Percentiles rank a stretch among this genome's conserved stretches.
Conservation (phyloP, 2,888 invertebrate species). For the Disparrhopalites patrizii region DNA sequence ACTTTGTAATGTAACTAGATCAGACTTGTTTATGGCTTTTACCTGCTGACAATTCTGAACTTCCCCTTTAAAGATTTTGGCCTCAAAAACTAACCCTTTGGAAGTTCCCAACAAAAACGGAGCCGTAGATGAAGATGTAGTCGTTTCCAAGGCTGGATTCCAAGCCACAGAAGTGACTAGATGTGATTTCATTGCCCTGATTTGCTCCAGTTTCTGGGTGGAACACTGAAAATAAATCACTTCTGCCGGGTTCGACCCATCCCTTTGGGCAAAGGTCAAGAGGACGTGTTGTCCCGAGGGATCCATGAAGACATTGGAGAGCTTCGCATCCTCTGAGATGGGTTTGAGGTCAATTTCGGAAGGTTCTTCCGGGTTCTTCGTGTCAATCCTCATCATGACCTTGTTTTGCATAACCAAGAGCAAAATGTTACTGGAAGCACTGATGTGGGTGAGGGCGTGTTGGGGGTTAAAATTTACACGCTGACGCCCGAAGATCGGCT, state of each 20-base stretch:
- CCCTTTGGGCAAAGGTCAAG: constrained; percentile 65
- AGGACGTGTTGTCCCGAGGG: constrained; percentile 81
- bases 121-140: constrained; percentile 60
- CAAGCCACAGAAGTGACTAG: constrained; percentile 88
- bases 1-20: constrained; percentile 4
- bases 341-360: constrained; percentile 55
- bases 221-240: constrained; percentile 70
- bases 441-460: constrained; percentile 72
- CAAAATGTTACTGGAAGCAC: constrained; percentile 75
- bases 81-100: constrained; percentile 84
- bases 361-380: constrained; percentile 67
- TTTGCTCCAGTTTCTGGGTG: constrained; percentile 59
- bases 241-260: constrained; percentile 61
- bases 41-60: constrained; percentile 86
- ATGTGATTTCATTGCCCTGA: constrained; percentile 60
- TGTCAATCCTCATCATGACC: constrained; percentile 72
- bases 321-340: constrained; percentile 59
- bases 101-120: constrained; percentile 85
- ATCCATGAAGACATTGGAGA: constrained; percentile 72
- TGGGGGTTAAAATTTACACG: constrained; percentile 75
- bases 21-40: constrained; percentile 43
- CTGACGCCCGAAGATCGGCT: constrained; percentile 81
- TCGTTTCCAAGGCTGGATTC: constrained; percentile 57
- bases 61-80: constrained; percentile 74
- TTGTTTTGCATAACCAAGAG: constrained; percentile 80